Evolutionary conservation across 2,113 vertebrate genomes (phyloP), one percentile per base, ranked within the genome.

Genomic region (Geococcyx californianus): DNA sequence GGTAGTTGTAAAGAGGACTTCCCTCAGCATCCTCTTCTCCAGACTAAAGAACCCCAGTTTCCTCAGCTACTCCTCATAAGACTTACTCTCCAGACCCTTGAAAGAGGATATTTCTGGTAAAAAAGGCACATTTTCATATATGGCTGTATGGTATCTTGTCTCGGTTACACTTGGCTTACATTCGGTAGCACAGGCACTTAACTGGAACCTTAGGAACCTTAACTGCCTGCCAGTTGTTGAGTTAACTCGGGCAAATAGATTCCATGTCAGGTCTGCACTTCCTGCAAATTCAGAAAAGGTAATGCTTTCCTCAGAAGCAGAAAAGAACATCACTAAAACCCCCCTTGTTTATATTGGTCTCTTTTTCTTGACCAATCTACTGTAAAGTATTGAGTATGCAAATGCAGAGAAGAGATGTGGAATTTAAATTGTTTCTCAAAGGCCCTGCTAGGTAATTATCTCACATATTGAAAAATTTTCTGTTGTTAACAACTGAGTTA

Each of bases 91-190:
- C 18, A 45, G 45, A 17, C 45, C 18, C 16, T 45, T 45, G 16
- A 45, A 45, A 74, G 25, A 67, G 4, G 5, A 1, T 17, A 3
- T 42, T 73, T 87, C 34, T 82, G 64, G 47, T 81, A 47, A 42
- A 70, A 49, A 89, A 86, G 18, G 7, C 3, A 2, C 1, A 0
- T 45, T 92, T 38, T 77, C 49, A 31, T 24, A 14, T 33, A 44
- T 11, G 85, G 17, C 25, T 79, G 18, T 23, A 2, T 64, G 28
- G 36, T 42, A 16, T 38, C 49, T 51, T 75, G 26, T 24, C 21
- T 26, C 0, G 0, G 44, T 84, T 52, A 21, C 51, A 2, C 28
- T 29, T 55, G 47, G 33, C 36, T 74, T 20, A 1, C 2, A 12
- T 4, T 23, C 64, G 78, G 80, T 40, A 76, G 52, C 51, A 73